Conservation (phyloP, 1,140 invertebrate species). For the Holotrichia oblita region DNA sequence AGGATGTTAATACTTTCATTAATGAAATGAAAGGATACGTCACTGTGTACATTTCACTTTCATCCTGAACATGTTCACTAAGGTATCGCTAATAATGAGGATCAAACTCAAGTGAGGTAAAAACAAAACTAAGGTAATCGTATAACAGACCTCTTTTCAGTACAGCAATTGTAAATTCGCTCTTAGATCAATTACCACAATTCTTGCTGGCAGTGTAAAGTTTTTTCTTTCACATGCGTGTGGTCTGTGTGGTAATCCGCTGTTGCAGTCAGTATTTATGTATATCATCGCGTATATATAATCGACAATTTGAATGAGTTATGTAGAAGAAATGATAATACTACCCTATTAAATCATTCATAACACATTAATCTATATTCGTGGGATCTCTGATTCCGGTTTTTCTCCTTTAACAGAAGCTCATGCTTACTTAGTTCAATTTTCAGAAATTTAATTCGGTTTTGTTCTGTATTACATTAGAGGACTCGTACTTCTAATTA, state of each 20-base stretch:
- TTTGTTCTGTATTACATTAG: no score
- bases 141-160: no score
- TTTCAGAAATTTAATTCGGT: no score
- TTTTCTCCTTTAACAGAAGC: constrained; percentile 32
- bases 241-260: constrained; percentile 16
- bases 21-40: no score
- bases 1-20: no score
- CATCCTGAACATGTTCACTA: no score
- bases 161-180: background rate
- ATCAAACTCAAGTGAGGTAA: no score
- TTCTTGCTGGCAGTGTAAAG: background rate
- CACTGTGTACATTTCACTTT: no score
- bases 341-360: constrained; percentile 53
- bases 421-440: no score
- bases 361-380: constrained; percentile 57
- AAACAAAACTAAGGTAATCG: no score
- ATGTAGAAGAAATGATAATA: constrained; percentile 48
- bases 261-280: constrained; percentile 44
- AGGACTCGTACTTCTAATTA: no score
- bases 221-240: constrained; percentile 15
- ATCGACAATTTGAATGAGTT: constrained; percentile 56
- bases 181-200: background rate
- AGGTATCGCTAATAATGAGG: no score
- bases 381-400: constrained; percentile 44
- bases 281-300: constrained; percentile 52